phyloP scores from a whole-genome alignment of 2,888 invertebrate genomes.

The Ormia ochracea region DNA sequence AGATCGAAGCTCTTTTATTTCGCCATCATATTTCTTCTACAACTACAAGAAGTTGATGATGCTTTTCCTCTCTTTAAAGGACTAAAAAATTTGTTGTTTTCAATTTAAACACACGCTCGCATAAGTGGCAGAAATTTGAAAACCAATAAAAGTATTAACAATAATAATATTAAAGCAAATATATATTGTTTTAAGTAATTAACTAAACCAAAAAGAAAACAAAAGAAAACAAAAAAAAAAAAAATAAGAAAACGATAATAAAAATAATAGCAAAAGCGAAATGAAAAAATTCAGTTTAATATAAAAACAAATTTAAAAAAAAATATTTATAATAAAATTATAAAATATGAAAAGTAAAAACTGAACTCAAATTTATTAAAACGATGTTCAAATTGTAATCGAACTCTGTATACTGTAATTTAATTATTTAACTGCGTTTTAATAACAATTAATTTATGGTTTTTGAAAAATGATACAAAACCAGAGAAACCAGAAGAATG shows the following conservation, averaged over 20 bases:
- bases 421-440: constrained; percentile 39
- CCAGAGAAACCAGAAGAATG: neutral
- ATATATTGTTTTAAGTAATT: constrained; percentile 40
- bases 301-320: constrained; percentile 13
- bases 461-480: constrained; percentile 19
- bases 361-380: neutral
- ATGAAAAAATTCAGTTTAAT: neutral
- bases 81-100: neutral
- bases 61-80: too few relatives aligned
- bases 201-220: constrained; percentile 17
- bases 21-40: too few relatives aligned
- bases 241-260: neutral
- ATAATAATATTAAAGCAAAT: constrained; percentile 21
- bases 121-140: neutral
- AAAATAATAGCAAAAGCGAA: neutral
- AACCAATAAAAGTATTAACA: neutral
- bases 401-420: constrained; percentile 31
- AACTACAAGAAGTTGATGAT: too few relatives aligned
- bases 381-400: constrained; percentile 30
- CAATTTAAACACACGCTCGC: neutral
- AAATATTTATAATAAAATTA: constrained; percentile 30
- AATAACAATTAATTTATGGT: constrained; percentile 20
- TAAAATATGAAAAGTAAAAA: neutral
- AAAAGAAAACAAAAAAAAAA: neutral
- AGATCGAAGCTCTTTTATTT: too few relatives aligned